Evolutionary conservation across 2,113 vertebrate genomes (phyloP).

Genomic region (Phrynosoma blainvillii): DNA sequence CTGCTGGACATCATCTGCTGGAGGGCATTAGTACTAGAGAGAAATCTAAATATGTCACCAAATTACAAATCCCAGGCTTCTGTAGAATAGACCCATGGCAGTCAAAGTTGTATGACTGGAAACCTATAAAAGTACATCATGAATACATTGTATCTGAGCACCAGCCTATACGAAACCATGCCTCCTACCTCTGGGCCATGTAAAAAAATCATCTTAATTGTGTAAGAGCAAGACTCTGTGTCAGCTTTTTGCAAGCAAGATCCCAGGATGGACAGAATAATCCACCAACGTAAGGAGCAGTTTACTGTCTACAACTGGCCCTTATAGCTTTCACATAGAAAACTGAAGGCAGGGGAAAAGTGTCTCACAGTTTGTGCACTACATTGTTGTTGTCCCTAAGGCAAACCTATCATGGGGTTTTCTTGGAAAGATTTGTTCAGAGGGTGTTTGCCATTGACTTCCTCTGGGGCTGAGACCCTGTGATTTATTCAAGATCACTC

Average conservation of each 20-base stretch:
- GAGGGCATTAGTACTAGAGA: no score
- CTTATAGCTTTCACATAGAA: background rate
- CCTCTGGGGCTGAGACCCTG: no score
- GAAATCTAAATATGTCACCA: no score
- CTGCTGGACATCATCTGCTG: no score
- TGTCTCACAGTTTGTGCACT: background rate
- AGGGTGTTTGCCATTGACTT: no score
- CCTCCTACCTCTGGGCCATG: background rate
- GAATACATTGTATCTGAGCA: background rate
- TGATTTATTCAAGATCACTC: no score
- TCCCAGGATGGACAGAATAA: background rate
- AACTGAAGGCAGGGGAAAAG: background rate
- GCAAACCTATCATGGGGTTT: no score
- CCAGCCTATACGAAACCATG: background rate
- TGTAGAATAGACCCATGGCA: no score
- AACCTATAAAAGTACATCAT: background rate
- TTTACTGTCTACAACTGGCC: background rate
- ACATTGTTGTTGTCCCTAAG: background rate
- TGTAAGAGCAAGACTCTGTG: no score
- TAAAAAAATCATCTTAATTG: background rate
- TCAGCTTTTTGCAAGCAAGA: background rate
- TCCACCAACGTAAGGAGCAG: background rate
- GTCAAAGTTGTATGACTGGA: no score
- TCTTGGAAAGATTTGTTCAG: no score
- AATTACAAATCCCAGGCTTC: no score